These are phyloP conservation scores for Ianthella basta DNA, from an alignment of 37 sponge, comb jelly and placozoan genomes.

Conservation along the genomic window DNA sequence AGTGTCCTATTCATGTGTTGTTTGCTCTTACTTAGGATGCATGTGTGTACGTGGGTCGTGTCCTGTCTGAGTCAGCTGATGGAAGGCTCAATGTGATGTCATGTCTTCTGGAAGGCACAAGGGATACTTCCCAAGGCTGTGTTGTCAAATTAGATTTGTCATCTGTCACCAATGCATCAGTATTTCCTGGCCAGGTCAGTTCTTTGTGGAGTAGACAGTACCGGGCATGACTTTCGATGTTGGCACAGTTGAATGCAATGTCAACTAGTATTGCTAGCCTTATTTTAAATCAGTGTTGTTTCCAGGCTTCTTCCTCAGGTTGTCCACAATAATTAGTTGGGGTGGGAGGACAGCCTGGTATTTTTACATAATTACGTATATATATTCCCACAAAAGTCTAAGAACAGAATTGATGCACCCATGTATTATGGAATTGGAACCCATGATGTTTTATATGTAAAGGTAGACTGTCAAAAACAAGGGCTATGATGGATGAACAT, in stretches of 20 bases:
- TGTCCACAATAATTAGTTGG: too few relatives aligned
- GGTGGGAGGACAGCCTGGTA: too few relatives aligned
- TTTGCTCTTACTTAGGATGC: constrained; percentile 44
- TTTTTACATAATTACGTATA: too few relatives aligned
- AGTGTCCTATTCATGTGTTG: background rate
- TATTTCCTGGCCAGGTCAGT: constrained; percentile 31
- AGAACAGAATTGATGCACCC: too few relatives aligned
- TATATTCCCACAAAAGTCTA: too few relatives aligned
- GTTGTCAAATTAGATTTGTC: constrained; percentile 16
- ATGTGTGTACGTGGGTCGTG: constrained; percentile 58
- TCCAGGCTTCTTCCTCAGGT: too few relatives aligned
- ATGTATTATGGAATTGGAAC: too few relatives aligned
- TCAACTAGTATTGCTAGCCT: background rate
- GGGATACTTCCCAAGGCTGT: background rate
- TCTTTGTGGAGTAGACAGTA: background rate
- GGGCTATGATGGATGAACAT: too few relatives aligned
- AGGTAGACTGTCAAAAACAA: too few relatives aligned
- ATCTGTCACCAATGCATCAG: background rate
- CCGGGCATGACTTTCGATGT: background rate
- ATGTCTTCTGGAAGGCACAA: constrained; percentile 63
- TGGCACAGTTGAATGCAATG: background rate
- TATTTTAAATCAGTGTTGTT: too few relatives aligned
- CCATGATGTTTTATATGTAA: too few relatives aligned
- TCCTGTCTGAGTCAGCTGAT: constrained; percentile 68
- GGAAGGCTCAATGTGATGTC: constrained; percentile 73